phyloP scores from a whole-genome alignment of 1,140 invertebrate genomes.

The Gonatopus flavifemur region DNA sequence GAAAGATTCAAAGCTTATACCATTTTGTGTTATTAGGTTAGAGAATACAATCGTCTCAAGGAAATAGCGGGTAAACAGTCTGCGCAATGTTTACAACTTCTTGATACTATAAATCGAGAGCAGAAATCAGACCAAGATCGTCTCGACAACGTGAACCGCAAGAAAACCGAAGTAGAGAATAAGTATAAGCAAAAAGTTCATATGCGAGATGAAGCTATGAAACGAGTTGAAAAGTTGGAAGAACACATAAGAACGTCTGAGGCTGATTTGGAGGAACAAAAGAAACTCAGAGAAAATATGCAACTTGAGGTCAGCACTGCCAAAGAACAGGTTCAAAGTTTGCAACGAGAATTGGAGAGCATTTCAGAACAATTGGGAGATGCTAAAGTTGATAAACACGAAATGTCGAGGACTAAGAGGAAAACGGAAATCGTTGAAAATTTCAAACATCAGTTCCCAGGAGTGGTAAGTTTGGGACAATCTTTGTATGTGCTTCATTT shows the following conservation, averaged over 20 bases:
- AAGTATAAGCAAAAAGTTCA: slow-evolving; percentile 73
- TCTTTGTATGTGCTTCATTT: slow-evolving; percentile 3
- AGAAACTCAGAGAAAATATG: slow-evolving; percentile 67
- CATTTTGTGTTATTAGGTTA: slow-evolving; percentile 61
- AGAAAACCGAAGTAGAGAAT: slow-evolving; percentile 78
- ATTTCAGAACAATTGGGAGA: slow-evolving; percentile 87
- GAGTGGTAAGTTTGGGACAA: slow-evolving; percentile 69
- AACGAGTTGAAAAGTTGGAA: slow-evolving; percentile 84
- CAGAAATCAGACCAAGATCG: slow-evolving; percentile 90
- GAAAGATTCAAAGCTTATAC: background rate
- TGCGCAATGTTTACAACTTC: slow-evolving; percentile 75
- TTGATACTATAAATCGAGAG: slow-evolving; percentile 87
- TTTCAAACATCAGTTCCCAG: slow-evolving; percentile 89
- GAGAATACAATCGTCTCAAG: slow-evolving; percentile 90
- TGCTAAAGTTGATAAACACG: slow-evolving; percentile 91
- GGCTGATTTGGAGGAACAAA: slow-evolving; percentile 77
- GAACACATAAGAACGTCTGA: slow-evolving; percentile 85
- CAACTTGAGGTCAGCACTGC: slow-evolving; percentile 78
- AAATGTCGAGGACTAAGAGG: slow-evolving; percentile 83
- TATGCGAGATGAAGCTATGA: slow-evolving; percentile 80
- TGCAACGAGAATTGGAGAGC: slow-evolving; percentile 74
- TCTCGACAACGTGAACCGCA: slow-evolving; percentile 81
- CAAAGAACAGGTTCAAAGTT: slow-evolving; percentile 75
- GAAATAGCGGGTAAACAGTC: slow-evolving; percentile 84
- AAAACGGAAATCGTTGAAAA: slow-evolving; percentile 95